These are phyloP conservation scores for Dromiciops gliroides DNA, from an alignment of 2,113 vertebrate genomes.

Conservation along the genomic window DNA sequence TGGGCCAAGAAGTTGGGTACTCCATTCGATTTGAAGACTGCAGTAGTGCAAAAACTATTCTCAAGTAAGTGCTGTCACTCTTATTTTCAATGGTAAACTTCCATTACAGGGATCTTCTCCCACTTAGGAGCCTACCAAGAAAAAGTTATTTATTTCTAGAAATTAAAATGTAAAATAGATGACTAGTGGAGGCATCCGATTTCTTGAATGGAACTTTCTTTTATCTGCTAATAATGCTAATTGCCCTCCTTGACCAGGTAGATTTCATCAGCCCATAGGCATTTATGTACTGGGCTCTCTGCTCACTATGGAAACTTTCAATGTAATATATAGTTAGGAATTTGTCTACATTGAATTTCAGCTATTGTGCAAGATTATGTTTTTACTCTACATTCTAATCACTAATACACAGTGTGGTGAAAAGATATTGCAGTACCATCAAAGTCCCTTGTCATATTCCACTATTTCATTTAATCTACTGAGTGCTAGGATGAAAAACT, in stretches of 20 bases:
- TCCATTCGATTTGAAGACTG: conserved; percentile 98
- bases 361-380: not conserved
- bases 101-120: conserved; percentile 29
- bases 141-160: not conserved
- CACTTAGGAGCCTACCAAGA: not conserved
- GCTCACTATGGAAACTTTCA: not conserved
- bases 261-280: not conserved
- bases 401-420: not conserved
- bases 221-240: not conserved
- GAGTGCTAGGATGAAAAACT: not conserved
- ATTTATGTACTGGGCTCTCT: too few relatives aligned
- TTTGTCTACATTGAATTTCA: not conserved
- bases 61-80: conserved; percentile 91
- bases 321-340: not conserved
- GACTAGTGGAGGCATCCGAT: not conserved
- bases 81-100: conserved; percentile 36
- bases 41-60: conserved; percentile 96
- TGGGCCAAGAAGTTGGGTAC: conserved; percentile 98
- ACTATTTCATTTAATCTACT: not conserved
- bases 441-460: not conserved
- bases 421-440: not conserved
- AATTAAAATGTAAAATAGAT: conserved; percentile 8
- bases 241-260: not conserved
- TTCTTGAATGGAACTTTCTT: not conserved
- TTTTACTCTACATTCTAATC: not conserved